Base-by-base conservation (phyloP, 1,140 invertebrate genomes). In the Meloidogyne hapla region DNA sequence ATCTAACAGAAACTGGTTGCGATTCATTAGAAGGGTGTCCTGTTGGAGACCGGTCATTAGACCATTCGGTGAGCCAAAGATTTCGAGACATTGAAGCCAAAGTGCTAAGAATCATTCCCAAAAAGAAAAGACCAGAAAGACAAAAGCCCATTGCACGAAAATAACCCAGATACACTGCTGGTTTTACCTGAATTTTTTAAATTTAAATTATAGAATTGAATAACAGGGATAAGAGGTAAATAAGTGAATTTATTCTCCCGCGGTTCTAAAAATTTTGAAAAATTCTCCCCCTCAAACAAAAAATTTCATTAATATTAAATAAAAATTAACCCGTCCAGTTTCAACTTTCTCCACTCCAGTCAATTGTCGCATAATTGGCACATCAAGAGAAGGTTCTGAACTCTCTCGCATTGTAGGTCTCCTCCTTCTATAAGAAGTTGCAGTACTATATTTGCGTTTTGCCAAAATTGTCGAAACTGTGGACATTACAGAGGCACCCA, bases 11-110 rank as follows among this genome's bases (percentile, higher is more conserved):
- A 33, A 83, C 63, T 21, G 73, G 56, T 25, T 65, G 23, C 21
- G 77, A 63, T 10, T 33, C 48, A 65, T 78, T 78, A 12, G 42
- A 38, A 40, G 73, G 68, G 18, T 79, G 25, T 8, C 78, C 25
- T 13, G 71, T 73, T 38, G 77, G 48, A 25, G 74, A 75, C 26
- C 75, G 69, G 48, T 73, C 71, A 40, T 73, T 73, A 64, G 28
- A 83, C 83, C 84, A 85, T 65, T 83, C 84, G 23, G 85, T 82
- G 0, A 85, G 79, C 84, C 84, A 85, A n/a, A 85, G 69, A 71
- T 85, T 85, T 56, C 84, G 71, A 42, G 69, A 62, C 82, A 85
- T 85, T 38, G 85, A 87, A 21, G 83, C 76, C 15, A 81, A 45
- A 1, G 85, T 87, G 28, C 77, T 79, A 0, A 77, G 25, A 13